Evolutionary conservation across 2,113 vertebrate species (phyloP).

Genomic region (Dermatemys mawii): DNA sequence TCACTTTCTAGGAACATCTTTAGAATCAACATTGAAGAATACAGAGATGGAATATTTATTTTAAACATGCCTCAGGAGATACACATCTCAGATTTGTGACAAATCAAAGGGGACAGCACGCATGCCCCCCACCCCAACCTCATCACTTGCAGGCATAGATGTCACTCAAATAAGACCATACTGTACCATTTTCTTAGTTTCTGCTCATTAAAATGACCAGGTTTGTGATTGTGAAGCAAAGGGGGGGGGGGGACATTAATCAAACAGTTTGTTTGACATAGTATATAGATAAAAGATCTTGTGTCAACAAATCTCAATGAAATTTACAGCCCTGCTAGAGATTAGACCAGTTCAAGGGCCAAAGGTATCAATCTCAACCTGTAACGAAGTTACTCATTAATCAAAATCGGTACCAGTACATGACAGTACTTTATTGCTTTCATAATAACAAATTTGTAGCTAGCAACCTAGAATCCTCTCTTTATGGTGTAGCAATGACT

Average conservation of each 20-base stretch:
- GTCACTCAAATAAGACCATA: background rate
- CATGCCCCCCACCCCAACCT: background rate
- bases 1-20: background rate
- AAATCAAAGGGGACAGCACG: background rate
- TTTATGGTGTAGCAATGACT: background rate
- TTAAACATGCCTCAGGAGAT: background rate
- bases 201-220: background rate
- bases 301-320: conserved; percentile 52
- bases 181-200: background rate
- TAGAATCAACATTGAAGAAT: background rate
- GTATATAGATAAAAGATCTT: conserved; percentile 38
- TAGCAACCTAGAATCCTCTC: background rate
- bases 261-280: conserved; percentile 22
- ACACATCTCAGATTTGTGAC: background rate
- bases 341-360: conserved; percentile 53
- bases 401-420: conserved; percentile 29
- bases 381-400: conserved; percentile 71
- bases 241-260: background rate
- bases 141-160: background rate
- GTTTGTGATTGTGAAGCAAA: background rate
- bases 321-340: conserved; percentile 15
- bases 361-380: conserved; percentile 45
- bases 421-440: conserved; percentile 26
- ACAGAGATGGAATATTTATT: background rate
- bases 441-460: background rate